Base-by-base conservation (phyloP, 2,888 invertebrate genomes). In the Oxyteleia sp. region DNA sequence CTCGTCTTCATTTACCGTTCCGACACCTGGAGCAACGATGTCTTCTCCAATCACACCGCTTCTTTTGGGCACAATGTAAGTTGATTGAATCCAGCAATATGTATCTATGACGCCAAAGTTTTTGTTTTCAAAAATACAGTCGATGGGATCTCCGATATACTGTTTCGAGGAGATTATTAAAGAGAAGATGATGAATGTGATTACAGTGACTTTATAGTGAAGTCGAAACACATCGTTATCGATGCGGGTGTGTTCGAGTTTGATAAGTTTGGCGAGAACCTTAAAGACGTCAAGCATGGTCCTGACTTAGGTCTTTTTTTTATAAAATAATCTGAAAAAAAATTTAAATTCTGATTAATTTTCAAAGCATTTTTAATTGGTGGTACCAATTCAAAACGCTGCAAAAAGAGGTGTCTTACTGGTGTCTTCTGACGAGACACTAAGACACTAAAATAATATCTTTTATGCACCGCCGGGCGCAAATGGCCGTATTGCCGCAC, bases 61-160 rank as follows among this genome's bases (percentile, higher is more conserved):
- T n/a, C n/a, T n/a, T n/a, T n/a, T n/a, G n/a, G n/a, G n/a, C n/a
- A 55, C 35, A 3, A 18, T 32, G 55, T 16, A 35, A 2, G 55
- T 55, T 59, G 98, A 97, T 93, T 98, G 98, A 74, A 95, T 95
- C 93, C 93, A 93, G 68, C 68, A 69, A 92, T 98, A 98, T 29
- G 98, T 98, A 94, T 98, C 98, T 96, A 98, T 97, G 2, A 98
- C 96, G 89, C 96, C 96, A 85, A 96, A 94, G n/a, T 98, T 97
- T 86, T 98, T 97, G 90, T 97, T 97, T 90, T 97, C 97, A 41
- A 97, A 97, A 92, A 98, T 97, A 94, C 99, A 99, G 94, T 98
- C 98, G 92, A 99, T 99, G 18, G 99, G 98, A 93, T 99, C 98
- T 7, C 99, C 99, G 91, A 99, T 98, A 94, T 99, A 99, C 93